Evolutionary conservation across 1,140 invertebrate species (phyloP).

Genomic region (Heliconius hermathena): DNA sequence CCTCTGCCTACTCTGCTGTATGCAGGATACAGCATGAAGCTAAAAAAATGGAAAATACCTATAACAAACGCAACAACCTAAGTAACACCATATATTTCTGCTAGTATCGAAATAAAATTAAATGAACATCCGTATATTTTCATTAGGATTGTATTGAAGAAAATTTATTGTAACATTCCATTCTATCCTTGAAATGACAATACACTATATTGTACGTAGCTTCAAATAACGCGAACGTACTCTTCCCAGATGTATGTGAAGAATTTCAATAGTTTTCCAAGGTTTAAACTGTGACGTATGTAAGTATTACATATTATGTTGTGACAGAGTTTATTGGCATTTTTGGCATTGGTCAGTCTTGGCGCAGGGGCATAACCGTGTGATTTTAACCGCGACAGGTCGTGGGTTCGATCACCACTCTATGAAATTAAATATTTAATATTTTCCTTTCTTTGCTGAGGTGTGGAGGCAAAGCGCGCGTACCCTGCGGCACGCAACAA

Average conservation of each 20-base stretch:
- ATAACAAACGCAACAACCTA: no score
- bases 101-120: background rate
- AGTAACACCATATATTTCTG: background rate
- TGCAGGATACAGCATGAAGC: no score
- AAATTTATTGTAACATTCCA: background rate
- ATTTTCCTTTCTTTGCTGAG: background rate
- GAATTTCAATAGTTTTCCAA: conserved; percentile 30
- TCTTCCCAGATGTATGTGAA: conserved; percentile 7
- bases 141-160: background rate
- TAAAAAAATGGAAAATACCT: no score
- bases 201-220: background rate
- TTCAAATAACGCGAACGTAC: conserved; percentile 23
- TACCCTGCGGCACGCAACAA: no score
- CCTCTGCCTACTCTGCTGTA: no score
- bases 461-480: no score
- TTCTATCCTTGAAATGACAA: conserved; percentile 1
- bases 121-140: background rate
- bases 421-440: background rate
- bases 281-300: background rate
- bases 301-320: background rate
- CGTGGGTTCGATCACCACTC: no score
- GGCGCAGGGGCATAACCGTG: no score
- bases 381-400: no score
- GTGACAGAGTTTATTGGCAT: background rate
- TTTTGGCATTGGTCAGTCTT: background rate